These are phyloP conservation scores for Athalia circularis DNA, from an alignment of 2,888 invertebrate species.

Conservation along the genomic window DNA sequence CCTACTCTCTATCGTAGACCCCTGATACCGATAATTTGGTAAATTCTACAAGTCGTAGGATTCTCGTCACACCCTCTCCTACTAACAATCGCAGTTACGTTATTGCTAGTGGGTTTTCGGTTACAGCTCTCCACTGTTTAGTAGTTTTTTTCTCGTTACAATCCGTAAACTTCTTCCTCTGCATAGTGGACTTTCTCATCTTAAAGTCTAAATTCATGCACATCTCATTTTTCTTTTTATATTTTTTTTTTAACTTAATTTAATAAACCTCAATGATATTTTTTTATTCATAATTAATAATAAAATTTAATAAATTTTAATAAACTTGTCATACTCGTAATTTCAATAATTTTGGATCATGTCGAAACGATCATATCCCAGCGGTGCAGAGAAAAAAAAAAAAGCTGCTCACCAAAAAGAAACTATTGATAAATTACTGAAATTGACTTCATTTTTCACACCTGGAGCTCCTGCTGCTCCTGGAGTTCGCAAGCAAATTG, in stretches of 20 bases:
- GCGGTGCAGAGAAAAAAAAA: conserved; percentile 23
- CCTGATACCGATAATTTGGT: no score
- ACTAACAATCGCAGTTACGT: neutral
- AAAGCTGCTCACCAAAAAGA: conserved; percentile 42
- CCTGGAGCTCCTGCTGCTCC: conserved; percentile 18
- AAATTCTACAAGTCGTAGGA: no score
- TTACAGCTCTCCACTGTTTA: neutral
- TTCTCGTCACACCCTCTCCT: neutral
- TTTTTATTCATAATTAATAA: conserved; percentile 5
- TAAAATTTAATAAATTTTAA: neutral
- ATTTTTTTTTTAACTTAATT: neutral
- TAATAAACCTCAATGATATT: conserved; percentile 11
- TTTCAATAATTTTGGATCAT: conserved; percentile 11
- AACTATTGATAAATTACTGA: conserved; percentile 50
- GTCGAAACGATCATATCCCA: neutral
- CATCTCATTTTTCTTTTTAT: neutral
- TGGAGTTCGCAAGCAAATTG: conserved; percentile 39
- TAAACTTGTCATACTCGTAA: neutral
- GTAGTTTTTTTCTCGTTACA: neutral
- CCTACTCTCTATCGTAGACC: no score
- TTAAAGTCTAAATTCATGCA: neutral
- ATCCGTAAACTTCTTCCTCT: neutral
- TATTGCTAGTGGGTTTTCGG: neutral
- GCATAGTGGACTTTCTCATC: no score
- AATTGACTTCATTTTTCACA: conserved; percentile 48